A percentile compares a stretch with the other conserved stretches of the same genome.
These are phyloP conservation scores for Plectropomus leopardus DNA, from an alignment of 2,113 vertebrate species.

Conservation along the genomic window DNA sequence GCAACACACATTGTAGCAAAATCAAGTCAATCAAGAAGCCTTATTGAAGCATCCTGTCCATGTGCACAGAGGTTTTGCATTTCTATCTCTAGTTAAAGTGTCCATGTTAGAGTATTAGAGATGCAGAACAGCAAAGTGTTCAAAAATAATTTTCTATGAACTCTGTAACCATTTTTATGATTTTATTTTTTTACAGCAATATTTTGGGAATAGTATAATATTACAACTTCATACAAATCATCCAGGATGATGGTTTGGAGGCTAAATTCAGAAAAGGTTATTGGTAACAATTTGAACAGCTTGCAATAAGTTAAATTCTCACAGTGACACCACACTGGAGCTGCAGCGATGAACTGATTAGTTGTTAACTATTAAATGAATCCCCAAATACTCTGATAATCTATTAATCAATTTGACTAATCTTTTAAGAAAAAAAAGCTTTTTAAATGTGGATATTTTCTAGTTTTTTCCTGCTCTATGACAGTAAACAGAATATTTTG, in stretches of 20 bases:
- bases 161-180: not conserved
- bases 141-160: not conserved
- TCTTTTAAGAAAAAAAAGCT: too few relatives aligned
- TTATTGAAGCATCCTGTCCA: slow-evolving; percentile 31
- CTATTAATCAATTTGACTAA: too few relatives aligned
- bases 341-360: too few relatives aligned
- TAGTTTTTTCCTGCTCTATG: not conserved
- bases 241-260: too few relatives aligned
- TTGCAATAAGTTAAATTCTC: too few relatives aligned
- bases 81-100: not conserved
- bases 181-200: not conserved
- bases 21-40: slow-evolving; percentile 42
- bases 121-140: not conserved
- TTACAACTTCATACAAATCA: not conserved
- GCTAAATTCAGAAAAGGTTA: not conserved
- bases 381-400: too few relatives aligned
- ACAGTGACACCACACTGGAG: too few relatives aligned
- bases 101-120: not conserved
- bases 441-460: too few relatives aligned
- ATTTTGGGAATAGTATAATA: not conserved
- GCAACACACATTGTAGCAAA: not conserved
- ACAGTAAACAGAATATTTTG: too few relatives aligned
- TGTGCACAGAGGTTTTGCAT: slow-evolving; percentile 21
- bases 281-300: not conserved
- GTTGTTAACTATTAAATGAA: too few relatives aligned